Evolutionary conservation across 2,888 invertebrate species (phyloP).

Genomic region (Prosopocoilus inquinatus): DNA sequence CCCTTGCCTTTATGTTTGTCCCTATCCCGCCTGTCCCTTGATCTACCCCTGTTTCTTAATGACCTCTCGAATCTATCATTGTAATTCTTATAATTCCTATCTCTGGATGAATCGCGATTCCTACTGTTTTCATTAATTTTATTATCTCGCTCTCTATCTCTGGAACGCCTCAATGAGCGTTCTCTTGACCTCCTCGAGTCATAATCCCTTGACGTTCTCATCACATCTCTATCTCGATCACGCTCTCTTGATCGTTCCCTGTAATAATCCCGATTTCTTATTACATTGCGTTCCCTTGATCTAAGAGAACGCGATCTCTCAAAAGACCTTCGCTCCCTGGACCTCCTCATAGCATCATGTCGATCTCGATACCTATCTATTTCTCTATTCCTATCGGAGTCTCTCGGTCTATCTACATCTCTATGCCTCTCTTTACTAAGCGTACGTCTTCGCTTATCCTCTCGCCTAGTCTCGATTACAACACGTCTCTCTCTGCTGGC

Average conservation of each 20-base stretch:
- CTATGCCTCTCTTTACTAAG: slow-evolving; percentile 21
- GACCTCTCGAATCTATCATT: slow-evolving; percentile 35
- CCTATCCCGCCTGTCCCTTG: slow-evolving; percentile 46
- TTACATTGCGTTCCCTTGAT: slow-evolving; percentile 19
- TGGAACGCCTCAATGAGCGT: slow-evolving; percentile 13
- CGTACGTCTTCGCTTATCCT: slow-evolving; percentile 24
- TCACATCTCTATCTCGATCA: slow-evolving; percentile 30
- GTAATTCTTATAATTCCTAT: slow-evolving; percentile 41
- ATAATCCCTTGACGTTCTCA: background rate
- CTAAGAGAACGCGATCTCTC: slow-evolving; percentile 10
- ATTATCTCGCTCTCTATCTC: slow-evolving; percentile 19
- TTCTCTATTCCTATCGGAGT: slow-evolving; percentile 16
- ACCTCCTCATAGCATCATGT: slow-evolving; percentile 22
- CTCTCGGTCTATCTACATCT: slow-evolving; percentile 35
- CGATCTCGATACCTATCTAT: slow-evolving; percentile 22
- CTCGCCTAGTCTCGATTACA: slow-evolving; percentile 40
- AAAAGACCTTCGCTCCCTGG: slow-evolving; percentile 31
- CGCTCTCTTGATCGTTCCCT: slow-evolving; percentile 28
- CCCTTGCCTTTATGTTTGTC: slow-evolving; percentile 39
- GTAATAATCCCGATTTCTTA: slow-evolving; percentile 16
- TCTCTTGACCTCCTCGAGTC: slow-evolving; percentile 14
- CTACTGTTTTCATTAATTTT: slow-evolving; percentile 35
- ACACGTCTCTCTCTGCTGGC: slow-evolving; percentile 49
- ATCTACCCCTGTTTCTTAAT: slow-evolving; percentile 31
- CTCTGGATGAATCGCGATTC: slow-evolving; percentile 31